phyloP scores from a whole-genome alignment of 2,113 vertebrate genomes.

The Bufo gargarizans region DNA sequence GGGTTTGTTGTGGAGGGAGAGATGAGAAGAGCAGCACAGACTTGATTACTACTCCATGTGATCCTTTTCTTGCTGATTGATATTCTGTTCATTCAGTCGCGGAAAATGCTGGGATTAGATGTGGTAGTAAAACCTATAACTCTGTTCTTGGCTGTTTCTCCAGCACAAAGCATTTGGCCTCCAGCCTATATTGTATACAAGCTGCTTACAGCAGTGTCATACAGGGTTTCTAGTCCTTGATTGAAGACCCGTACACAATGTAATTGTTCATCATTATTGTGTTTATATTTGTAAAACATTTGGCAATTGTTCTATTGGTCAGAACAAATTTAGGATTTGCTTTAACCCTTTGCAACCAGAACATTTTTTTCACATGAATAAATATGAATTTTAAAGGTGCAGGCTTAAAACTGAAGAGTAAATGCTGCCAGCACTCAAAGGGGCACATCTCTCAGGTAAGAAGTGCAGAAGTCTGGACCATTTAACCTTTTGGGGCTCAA shows the following conservation, averaged over 20 bases:
- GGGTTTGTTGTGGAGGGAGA: background rate
- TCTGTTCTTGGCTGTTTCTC: background rate
- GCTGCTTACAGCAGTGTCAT: background rate
- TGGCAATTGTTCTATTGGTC: no score
- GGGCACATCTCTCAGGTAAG: no score
- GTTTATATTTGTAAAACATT: no score
- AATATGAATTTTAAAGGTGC: no score
- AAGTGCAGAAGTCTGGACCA: no score
- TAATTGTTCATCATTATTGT: no score
- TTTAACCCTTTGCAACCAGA: background rate
- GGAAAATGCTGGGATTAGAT: constrained; percentile 13
- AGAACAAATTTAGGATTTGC: background rate
- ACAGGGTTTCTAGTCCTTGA: background rate
- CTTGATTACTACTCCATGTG: constrained; percentile 12
- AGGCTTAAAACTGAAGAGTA: no score
- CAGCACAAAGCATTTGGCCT: background rate
- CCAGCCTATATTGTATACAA: background rate
- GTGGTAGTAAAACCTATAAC: constrained; percentile 8
- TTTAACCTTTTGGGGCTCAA: no score
- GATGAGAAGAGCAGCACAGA: background rate
- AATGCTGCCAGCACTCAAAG: no score
- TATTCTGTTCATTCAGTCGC: constrained; percentile 10
- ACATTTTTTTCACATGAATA: background rate
- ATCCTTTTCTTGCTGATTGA: constrained; percentile 17
- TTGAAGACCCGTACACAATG: no score